phyloP scores from a whole-genome alignment of 2,888 invertebrate species.

The Cremastinae sp. region DNA sequence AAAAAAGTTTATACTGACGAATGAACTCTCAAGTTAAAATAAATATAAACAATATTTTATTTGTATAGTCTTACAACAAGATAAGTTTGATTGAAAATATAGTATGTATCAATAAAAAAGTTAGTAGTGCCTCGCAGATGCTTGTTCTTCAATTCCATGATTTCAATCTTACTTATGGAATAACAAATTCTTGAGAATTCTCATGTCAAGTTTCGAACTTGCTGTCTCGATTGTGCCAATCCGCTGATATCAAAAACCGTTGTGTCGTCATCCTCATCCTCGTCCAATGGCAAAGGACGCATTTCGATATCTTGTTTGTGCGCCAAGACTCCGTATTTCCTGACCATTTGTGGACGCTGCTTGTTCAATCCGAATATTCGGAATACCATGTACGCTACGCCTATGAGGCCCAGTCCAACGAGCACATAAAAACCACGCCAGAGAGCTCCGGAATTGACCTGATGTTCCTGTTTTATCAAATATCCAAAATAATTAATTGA shows the following conservation, averaged over 20 bases:
- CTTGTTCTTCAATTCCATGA: constrained; percentile 2
- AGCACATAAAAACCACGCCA: constrained; percentile 78
- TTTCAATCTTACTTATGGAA: neutral
- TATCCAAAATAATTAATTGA: neutral
- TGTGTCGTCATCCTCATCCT: constrained; percentile 80
- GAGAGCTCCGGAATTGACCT: constrained; percentile 74
- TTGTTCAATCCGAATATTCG: constrained; percentile 76
- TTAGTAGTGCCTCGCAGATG: constrained; percentile 21
- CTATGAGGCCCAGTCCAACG: constrained; percentile 76
- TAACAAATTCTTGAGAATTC: neutral
- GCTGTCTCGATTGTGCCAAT: constrained; percentile 29
- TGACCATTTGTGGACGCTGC: constrained; percentile 77
- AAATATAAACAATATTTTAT: constrained; percentile 75
- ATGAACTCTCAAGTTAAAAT: constrained; percentile 64
- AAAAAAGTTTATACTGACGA: neutral
- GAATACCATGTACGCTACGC: constrained; percentile 75
- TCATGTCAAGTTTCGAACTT: constrained; percentile 32
- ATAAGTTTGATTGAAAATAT: constrained; percentile 57
- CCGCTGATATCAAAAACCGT: constrained; percentile 78
- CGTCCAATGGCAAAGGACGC: constrained; percentile 80
- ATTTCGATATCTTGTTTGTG: constrained; percentile 80
- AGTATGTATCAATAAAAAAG: constrained; percentile 51
- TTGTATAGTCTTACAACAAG: constrained; percentile 71
- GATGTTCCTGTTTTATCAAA: constrained; percentile 13
- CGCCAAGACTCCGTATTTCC: constrained; percentile 79